These are phyloP conservation scores for Trididemnum nubilum DNA, from an alignment of 23 tunicate species.

Conservation along the genomic window DNA sequence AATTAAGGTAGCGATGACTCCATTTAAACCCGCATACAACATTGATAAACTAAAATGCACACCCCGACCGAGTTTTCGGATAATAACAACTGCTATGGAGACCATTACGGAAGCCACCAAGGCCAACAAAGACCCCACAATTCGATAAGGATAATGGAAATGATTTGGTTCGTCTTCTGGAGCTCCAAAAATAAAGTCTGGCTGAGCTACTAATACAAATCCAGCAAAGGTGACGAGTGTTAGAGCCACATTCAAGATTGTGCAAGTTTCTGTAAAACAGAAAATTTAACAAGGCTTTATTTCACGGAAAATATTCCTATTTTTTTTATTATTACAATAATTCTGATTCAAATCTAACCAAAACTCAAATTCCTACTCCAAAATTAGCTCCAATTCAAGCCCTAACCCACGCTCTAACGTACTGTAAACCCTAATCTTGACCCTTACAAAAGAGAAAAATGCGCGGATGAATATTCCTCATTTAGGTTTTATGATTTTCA, in stretches of 20 bases:
- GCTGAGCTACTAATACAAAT: slow-evolving; percentile 30
- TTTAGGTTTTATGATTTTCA: too few species aligned
- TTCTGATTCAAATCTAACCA: too few species aligned
- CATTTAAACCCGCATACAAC: slow-evolving; percentile 1
- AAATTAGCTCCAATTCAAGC: too few species aligned
- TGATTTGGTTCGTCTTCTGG: too few species aligned
- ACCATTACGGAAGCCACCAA: neutral
- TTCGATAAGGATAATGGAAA: neutral
- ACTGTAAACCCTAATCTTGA: too few species aligned
- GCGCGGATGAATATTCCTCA: too few species aligned
- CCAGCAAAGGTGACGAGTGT: slow-evolving; percentile 25
- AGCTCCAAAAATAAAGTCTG: slow-evolving; percentile 30
- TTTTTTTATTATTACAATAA: too few species aligned
- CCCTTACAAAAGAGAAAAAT: too few species aligned
- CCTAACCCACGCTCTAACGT: too few species aligned
- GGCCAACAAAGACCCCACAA: slow-evolving; percentile 5
- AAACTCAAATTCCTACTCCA: too few species aligned
- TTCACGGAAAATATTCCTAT: too few species aligned
- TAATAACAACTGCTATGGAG: neutral
- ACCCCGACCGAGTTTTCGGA: slow-evolving; percentile 27
- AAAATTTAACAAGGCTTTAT: too few species aligned
- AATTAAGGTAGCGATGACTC: neutral
- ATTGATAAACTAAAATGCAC: slow-evolving; percentile 31
- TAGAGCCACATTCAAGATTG: neutral
- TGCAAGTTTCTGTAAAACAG: slow-evolving; percentile 26